These are phyloP conservation scores for Amphiprion ocellaris DNA, from an alignment of 2,113 vertebrate species.

Conservation along the genomic window DNA sequence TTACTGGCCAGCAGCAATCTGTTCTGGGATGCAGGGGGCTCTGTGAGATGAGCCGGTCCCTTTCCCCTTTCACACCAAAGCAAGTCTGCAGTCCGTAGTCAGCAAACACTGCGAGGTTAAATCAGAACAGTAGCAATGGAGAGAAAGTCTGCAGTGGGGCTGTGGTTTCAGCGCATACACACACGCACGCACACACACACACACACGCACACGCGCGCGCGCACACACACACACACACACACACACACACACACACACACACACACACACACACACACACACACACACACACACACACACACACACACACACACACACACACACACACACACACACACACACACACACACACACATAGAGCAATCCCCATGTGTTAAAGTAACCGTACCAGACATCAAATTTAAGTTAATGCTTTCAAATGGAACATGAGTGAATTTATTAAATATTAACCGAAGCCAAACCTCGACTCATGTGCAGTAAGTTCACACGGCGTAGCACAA, in stretches of 20 bases:
- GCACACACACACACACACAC: not conserved
- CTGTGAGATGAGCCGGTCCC: slow-evolving; percentile 12
- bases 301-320: not conserved
- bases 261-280: not conserved
- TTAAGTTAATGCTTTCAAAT: slow-evolving; percentile 63
- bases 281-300: not conserved
- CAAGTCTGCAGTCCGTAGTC: slow-evolving; percentile 28
- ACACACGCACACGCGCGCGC: not conserved
- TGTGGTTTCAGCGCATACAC: slow-evolving; percentile 6
- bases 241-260: not conserved
- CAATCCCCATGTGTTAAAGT: slow-evolving; percentile 26
- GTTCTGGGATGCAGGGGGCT: slow-evolving; percentile 13
- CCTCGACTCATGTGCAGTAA: slow-evolving; percentile 16
- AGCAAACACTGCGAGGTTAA: slow-evolving; percentile 50
- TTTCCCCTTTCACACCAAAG: slow-evolving; percentile 38
- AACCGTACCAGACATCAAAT: slow-evolving; percentile 54
- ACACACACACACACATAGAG: slow-evolving; percentile 7
- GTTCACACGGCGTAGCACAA: slow-evolving; percentile 15
- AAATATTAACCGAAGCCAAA: slow-evolving; percentile 65
- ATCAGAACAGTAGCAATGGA: slow-evolving; percentile 17
- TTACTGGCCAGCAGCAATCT: slow-evolving; percentile 59
- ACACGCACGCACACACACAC: not conserved
- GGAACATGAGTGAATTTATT: slow-evolving; percentile 62
- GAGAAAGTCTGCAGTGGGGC: slow-evolving; percentile 21
- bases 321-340: not conserved